These are phyloP conservation scores for Xylota segnis DNA, from an alignment of 2,888 invertebrate species.

Conservation along the genomic window DNA sequence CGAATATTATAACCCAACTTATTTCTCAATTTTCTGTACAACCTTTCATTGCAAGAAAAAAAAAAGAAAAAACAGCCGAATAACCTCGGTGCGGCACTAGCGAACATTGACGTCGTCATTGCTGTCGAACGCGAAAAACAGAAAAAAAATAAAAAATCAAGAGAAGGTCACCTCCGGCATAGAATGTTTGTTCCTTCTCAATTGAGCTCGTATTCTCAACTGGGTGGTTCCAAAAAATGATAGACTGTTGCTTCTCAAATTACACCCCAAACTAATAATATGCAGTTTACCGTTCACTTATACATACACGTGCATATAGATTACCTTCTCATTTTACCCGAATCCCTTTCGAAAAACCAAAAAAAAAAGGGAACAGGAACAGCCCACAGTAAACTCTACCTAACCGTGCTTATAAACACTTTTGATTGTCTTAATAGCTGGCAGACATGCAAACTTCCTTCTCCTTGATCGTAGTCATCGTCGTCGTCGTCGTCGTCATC, in stretches of 20 bases:
- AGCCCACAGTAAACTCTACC: conserved; percentile 55
- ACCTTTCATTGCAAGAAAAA: conserved; percentile 17
- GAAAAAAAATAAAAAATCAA: conserved; percentile 4
- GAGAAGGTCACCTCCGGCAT: conserved; percentile 71
- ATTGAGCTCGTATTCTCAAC: conserved; percentile 33
- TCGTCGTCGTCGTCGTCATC: conserved; percentile 12
- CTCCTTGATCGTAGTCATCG: conserved; percentile 35
- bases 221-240: conserved; percentile 67
- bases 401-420: conserved; percentile 75
- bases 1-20: conserved; percentile 10
- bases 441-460: conserved; percentile 65
- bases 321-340: conserved; percentile 35
- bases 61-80: conserved; percentile 3
- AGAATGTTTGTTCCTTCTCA: conserved; percentile 54
- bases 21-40: conserved; percentile 12
- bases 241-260: conserved; percentile 76
- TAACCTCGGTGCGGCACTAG: conserved; percentile 44
- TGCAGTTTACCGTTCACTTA: conserved; percentile 64
- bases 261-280: conserved; percentile 63
- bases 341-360: conserved; percentile 41
- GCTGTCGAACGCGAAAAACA: conserved; percentile 8
- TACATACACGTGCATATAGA: not conserved
- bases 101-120: conserved; percentile 54
- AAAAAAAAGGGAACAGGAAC: conserved; percentile 37
- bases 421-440: conserved; percentile 67